Evolutionary conservation across 2,113 vertebrate species (phyloP).

Genomic region (Paedocypris sp.): DNA sequence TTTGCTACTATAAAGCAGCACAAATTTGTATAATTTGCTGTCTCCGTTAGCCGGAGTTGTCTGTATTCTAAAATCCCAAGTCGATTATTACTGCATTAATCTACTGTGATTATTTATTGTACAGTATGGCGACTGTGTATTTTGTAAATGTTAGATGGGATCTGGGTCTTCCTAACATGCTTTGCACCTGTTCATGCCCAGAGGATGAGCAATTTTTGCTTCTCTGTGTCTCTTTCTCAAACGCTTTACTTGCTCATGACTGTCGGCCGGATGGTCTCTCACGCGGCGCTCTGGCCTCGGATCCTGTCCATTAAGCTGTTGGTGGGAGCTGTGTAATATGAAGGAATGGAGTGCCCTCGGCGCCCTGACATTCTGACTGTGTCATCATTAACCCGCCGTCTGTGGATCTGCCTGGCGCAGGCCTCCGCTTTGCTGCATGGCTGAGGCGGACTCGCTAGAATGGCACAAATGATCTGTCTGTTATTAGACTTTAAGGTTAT

Average conservation of each 20-base stretch:
- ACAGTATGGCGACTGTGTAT: too few relatives aligned
- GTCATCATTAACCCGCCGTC: slow-evolving; percentile 40
- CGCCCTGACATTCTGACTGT: slow-evolving; percentile 36
- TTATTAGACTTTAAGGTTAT: slow-evolving; percentile 28
- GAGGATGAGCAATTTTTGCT: too few relatives aligned
- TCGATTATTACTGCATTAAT: too few relatives aligned
- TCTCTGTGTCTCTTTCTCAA: background rate
- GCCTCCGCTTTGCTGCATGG: slow-evolving; percentile 24
- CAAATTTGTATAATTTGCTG: too few relatives aligned
- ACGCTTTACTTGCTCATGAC: background rate
- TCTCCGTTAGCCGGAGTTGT: too few relatives aligned
- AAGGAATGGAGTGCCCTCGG: slow-evolving; percentile 43
- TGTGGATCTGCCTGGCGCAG: slow-evolving; percentile 15
- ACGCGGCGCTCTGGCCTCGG: slow-evolving; percentile 24
- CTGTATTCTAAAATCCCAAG: too few relatives aligned
- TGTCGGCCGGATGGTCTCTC: background rate
- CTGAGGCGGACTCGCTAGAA: slow-evolving; percentile 24
- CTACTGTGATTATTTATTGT: too few relatives aligned
- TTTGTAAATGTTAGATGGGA: too few relatives aligned
- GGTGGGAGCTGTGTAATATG: slow-evolving; percentile 45
- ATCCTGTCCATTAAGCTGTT: slow-evolving; percentile 45
- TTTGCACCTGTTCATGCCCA: too few relatives aligned
- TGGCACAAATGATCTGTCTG: slow-evolving; percentile 32
- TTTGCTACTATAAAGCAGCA: too few relatives aligned
- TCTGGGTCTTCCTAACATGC: too few relatives aligned